Conservation (phyloP, 2,888 invertebrate species). For the Amiota minor region DNA sequence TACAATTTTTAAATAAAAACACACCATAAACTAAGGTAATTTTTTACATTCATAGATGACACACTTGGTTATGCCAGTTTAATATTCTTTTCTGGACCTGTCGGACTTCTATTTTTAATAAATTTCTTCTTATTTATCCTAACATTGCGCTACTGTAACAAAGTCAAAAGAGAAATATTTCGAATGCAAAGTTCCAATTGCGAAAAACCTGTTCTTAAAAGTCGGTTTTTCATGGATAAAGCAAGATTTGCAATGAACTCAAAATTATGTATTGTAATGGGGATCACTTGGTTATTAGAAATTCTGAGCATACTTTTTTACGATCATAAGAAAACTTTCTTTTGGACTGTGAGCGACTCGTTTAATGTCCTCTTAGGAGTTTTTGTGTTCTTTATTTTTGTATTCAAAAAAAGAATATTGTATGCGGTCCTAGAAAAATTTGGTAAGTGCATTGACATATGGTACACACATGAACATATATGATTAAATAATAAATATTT, state of each 20-base stretch:
- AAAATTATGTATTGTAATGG: conserved; percentile 86
- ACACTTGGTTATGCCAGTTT: conserved; percentile 71
- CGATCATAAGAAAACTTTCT: conserved; percentile 75
- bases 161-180: conserved; percentile 83
- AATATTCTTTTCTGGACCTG: conserved; percentile 80
- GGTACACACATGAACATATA: conserved; percentile 15
- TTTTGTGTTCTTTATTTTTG: conserved; percentile 82
- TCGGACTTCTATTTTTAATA: conserved; percentile 78
- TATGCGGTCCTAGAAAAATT: conserved; percentile 76
- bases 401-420: conserved; percentile 81
- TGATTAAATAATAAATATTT: not conserved
- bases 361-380: conserved; percentile 83
- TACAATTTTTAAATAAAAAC: conserved; percentile 19
- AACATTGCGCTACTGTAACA: conserved; percentile 81
- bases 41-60: conserved; percentile 56
- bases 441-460: conserved; percentile 75
- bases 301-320: conserved; percentile 77
- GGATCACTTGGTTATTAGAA: conserved; percentile 83
- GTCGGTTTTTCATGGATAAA: conserved; percentile 79
- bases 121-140: conserved; percentile 81
- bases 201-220: conserved; percentile 77
- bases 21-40: conserved; percentile 13
- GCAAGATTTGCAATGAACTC: conserved; percentile 82
- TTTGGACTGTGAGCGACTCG: conserved; percentile 77
- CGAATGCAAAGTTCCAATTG: conserved; percentile 79